These are phyloP conservation scores for Pocillopora meandrina DNA, from an alignment of 92 coral and sea anemone genomes.

Conservation along the genomic window DNA sequence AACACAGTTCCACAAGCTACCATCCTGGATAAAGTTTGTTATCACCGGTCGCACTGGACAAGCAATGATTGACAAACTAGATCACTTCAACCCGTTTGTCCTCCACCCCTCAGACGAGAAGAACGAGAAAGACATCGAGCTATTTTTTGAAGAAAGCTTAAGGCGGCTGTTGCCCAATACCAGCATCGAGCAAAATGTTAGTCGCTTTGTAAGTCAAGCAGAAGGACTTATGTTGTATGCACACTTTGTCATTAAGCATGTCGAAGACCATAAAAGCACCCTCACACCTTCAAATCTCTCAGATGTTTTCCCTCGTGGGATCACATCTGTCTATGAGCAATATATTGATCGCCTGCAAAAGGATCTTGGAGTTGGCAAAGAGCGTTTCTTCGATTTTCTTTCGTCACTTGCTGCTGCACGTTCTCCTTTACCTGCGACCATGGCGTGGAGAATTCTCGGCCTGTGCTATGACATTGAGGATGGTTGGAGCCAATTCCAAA, in stretches of 20 bases:
- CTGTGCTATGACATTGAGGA: conserved; percentile 3
- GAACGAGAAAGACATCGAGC: conserved; percentile 57
- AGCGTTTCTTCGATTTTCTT: conserved; percentile 45
- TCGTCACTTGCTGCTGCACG: conserved; percentile 68
- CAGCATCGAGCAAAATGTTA: conserved; percentile 12
- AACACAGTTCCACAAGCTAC: conserved; percentile 54
- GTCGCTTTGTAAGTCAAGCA: conserved; percentile 48
- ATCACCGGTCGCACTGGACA: conserved; percentile 68
- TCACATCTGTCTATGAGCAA: conserved; percentile 58
- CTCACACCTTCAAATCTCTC: conserved; percentile 8
- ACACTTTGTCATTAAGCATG: conserved; percentile 46
- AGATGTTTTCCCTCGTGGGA: conserved; percentile 55
- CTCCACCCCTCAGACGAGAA: conserved; percentile 41
- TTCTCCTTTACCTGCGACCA: conserved; percentile 52
- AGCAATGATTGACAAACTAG: conserved; percentile 24
- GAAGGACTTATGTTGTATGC: conserved; percentile 83
- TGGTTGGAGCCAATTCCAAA: conserved; percentile 8
- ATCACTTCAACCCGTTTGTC: conserved; percentile 37
- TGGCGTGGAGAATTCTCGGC: conserved; percentile 48
- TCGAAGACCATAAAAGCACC: conserved; percentile 25
- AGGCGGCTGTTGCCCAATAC: conserved; percentile 11
- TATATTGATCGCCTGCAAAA: conserved; percentile 56
- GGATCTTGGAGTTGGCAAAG: conserved; percentile 26
- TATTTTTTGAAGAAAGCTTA: conserved; percentile 43
- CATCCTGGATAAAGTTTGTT: conserved; percentile 64